Evolutionary conservation across 2,888 invertebrate species (phyloP).

Genomic region (Andricus curvator): DNA sequence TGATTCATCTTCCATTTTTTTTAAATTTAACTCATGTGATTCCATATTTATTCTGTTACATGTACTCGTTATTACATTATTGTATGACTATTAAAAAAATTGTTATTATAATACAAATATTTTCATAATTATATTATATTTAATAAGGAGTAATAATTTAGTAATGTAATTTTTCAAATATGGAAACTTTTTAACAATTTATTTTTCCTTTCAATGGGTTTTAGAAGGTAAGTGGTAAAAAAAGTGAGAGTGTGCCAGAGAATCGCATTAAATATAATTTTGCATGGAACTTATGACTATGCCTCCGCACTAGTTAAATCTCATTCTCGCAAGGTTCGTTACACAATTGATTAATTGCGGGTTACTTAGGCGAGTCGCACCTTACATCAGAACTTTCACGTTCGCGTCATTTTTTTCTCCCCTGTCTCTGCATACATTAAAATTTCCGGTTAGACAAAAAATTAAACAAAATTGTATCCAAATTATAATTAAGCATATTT

Average conservation of each 20-base stretch:
- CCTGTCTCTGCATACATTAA: constrained; percentile 4
- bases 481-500: background rate
- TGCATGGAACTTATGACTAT: background rate
- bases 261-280: constrained; percentile 24
- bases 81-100: background rate
- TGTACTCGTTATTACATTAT: background rate
- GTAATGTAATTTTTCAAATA: background rate
- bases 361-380: constrained; percentile 40
- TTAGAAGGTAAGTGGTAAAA: background rate
- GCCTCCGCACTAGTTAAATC: background rate
- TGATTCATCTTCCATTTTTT: background rate
- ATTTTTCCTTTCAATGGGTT: background rate
- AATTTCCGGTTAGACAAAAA: background rate
- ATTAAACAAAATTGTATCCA: background rate
- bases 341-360: constrained; percentile 52
- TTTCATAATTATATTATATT: no score
- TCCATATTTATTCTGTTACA: no score
- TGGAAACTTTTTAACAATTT: background rate
- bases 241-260: constrained; percentile 7
- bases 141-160: background rate
- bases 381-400: constrained; percentile 53
- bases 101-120: no score
- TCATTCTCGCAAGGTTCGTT: constrained; percentile 40
- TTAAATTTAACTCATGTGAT: no score
- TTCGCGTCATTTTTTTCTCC: constrained; percentile 49